Percentiles rank a stretch among this genome's conserved stretches.
Conservation (phyloP, 2,797 vertebrate species). For the Enteromius afrohamiltoni region DNA sequence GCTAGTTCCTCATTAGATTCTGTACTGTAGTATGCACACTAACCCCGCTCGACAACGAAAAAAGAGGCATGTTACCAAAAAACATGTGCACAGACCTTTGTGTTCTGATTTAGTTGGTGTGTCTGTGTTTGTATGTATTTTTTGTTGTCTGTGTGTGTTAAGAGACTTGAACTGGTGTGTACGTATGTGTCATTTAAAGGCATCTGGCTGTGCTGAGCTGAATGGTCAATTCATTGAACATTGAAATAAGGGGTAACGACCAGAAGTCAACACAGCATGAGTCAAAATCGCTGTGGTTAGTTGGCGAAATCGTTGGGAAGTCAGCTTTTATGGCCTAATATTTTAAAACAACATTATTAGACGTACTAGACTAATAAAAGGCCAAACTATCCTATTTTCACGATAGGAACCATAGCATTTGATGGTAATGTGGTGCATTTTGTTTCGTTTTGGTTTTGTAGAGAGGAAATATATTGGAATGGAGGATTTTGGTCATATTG, state of each 20-base stretch:
- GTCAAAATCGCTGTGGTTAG: constrained; percentile 4
- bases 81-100: constrained; percentile 57
- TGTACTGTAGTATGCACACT: constrained; percentile 53
- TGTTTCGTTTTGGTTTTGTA: constrained; percentile 59
- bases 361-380: background rate
- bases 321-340: background rate
- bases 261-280: background rate
- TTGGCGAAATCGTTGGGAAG: background rate
- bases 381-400: background rate
- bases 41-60: constrained; percentile 55
- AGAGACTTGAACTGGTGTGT: constrained; percentile 39
- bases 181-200: constrained; percentile 36
- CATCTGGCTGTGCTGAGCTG: constrained; percentile 66
- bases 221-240: constrained; percentile 56
- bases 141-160: constrained; percentile 58
- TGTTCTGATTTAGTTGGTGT: constrained; percentile 36
- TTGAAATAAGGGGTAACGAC: constrained; percentile 18
- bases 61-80: constrained; percentile 72
- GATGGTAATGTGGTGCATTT: constrained; percentile 11
- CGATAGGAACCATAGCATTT: background rate
- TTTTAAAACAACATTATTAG: constrained; percentile 21
- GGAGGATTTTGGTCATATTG: background rate
- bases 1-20: constrained; percentile 55
- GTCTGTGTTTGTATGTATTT: constrained; percentile 31
- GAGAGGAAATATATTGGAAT: constrained; percentile 40